Conservation (phyloP, 2,888 invertebrate species). For the Idaea biselata region DNA sequence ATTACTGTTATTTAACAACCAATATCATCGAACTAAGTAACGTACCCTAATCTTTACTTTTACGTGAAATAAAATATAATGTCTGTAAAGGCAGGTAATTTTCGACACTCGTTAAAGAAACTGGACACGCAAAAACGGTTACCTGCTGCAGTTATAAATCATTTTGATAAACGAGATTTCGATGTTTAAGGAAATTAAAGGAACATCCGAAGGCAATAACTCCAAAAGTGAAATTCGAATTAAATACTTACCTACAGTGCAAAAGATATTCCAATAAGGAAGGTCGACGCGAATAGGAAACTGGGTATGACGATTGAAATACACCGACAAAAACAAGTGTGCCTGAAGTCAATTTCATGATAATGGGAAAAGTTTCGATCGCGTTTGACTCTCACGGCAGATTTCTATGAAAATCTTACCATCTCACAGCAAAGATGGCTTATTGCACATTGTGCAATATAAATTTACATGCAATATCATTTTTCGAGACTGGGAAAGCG, state of each 20-base stretch:
- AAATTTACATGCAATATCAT: slow-evolving; percentile 24
- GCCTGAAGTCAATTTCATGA: slow-evolving; percentile 46
- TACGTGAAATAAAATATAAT: too few relatives aligned
- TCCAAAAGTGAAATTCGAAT: background rate
- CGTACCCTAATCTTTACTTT: too few relatives aligned
- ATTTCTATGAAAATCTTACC: slow-evolving; percentile 27
- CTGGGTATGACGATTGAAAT: slow-evolving; percentile 25
- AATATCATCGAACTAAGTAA: too few relatives aligned
- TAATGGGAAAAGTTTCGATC: slow-evolving; percentile 64
- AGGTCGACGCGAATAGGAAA: slow-evolving; percentile 13
- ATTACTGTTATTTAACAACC: background rate
- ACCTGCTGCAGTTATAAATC: background rate
- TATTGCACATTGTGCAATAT: slow-evolving; percentile 15
- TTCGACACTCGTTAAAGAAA: too few relatives aligned
- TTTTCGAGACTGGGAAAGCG: slow-evolving; percentile 20
- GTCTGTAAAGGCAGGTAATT: too few relatives aligned
- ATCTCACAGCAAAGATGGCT: slow-evolving; percentile 24
- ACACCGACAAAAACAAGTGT: slow-evolving; percentile 48
- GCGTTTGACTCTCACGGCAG: slow-evolving; percentile 33
- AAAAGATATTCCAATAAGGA: slow-evolving; percentile 9
- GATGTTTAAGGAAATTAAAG: background rate
- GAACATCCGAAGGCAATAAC: slow-evolving; percentile 1
- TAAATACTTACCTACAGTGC: background rate
- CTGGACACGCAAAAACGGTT: background rate
- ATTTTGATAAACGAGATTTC: background rate